Conservation (phyloP, 2,888 invertebrate genomes). For the Ennomos fuscantarius region DNA sequence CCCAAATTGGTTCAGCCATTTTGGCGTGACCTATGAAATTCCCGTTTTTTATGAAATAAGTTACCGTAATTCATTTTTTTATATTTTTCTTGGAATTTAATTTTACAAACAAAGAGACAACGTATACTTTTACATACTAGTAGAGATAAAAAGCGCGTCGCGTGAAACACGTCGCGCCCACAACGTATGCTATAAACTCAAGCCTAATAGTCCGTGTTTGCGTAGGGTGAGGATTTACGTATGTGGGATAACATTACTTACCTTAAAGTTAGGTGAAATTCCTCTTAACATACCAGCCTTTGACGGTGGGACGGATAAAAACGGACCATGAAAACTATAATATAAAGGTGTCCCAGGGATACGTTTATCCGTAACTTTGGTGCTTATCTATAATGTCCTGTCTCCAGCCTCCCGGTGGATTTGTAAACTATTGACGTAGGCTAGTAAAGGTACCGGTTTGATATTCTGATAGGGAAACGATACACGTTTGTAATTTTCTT, state of each 20-base stretch:
- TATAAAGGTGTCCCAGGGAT: slow-evolving; percentile 4
- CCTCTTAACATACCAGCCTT: slow-evolving; percentile 20
- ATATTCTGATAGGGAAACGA: neutral
- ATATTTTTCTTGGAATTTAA: too few species aligned
- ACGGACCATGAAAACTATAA: slow-evolving; percentile 18
- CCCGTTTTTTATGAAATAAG: too few species aligned
- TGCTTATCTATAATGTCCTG: slow-evolving; percentile 22
- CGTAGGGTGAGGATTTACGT: slow-evolving; percentile 15
- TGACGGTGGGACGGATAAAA: slow-evolving; percentile 20
- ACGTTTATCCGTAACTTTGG: slow-evolving; percentile 16
- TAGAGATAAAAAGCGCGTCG: too few species aligned
- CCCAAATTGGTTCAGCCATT: too few species aligned
- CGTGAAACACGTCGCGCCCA: neutral
- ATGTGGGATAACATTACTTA: slow-evolving; percentile 22
- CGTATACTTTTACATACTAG: too few species aligned
- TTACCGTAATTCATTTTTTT: too few species aligned
- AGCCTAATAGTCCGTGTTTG: slow-evolving; percentile 16
- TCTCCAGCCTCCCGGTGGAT: slow-evolving; percentile 3
- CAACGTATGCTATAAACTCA: neutral
- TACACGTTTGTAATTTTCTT: too few species aligned
- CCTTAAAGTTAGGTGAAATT: slow-evolving; percentile 22
- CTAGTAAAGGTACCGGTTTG: slow-evolving; percentile 2
- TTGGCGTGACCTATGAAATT: too few species aligned
- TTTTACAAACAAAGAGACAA: too few species aligned
- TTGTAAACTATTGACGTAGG: slow-evolving; percentile 7